Conservation (phyloP, 2,888 invertebrate species). For the Trichopria drosophilae region DNA sequence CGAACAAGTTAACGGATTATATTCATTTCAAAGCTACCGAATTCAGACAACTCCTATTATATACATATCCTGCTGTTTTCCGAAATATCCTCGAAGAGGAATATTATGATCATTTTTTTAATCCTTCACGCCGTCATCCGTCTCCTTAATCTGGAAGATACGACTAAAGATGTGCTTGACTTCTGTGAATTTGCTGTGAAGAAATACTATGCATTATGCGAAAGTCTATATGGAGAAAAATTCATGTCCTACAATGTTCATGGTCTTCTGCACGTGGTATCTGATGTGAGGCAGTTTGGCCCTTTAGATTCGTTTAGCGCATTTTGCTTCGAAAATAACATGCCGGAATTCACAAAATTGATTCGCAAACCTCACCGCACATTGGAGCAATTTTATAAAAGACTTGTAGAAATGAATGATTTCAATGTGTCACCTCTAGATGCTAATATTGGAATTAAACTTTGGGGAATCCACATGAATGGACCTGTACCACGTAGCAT, state of each 20-base stretch:
- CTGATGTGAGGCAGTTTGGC: too few relatives aligned
- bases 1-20: conserved; percentile 2
- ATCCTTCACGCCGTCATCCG: conserved; percentile 31
- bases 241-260: too few relatives aligned
- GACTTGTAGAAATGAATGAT: conserved; percentile 1
- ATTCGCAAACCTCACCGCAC: conserved; percentile 3
- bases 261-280: too few relatives aligned
- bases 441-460: background rate
- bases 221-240: too few relatives aligned
- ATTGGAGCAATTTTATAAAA: conserved; percentile 3
- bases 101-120: conserved; percentile 33
- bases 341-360: too few relatives aligned
- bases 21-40: conserved; percentile 19
- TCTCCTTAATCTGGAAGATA: conserved; percentile 20
- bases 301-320: too few relatives aligned
- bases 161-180: background rate
- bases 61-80: conserved; percentile 17
- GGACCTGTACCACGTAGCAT: background rate
- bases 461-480: background rate
- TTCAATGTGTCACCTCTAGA: background rate
- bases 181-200: too few relatives aligned
- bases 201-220: too few relatives aligned
- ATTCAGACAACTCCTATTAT: conserved; percentile 12
- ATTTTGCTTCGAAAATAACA: too few relatives aligned
- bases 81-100: conserved; percentile 4